phyloP scores from a whole-genome alignment of 2,888 invertebrate species.

The Acleris laterana region DNA sequence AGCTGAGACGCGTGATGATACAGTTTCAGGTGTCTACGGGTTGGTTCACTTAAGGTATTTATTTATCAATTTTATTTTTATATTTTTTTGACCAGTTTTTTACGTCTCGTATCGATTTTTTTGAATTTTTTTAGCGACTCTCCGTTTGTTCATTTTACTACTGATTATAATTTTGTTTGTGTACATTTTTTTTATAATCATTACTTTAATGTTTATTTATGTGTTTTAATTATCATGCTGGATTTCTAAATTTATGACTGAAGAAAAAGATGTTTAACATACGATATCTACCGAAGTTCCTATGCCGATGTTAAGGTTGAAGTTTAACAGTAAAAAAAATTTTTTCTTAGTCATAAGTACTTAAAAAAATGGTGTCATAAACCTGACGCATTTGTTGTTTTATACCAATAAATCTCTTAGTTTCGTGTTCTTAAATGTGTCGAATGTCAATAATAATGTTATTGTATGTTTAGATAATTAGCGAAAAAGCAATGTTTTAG shows the following conservation, averaged over 20 bases:
- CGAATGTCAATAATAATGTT: neutral
- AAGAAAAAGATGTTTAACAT: neutral
- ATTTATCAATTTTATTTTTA: conserved; percentile 6
- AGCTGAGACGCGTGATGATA: conserved; percentile 47
- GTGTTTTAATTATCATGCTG: conserved; percentile 13
- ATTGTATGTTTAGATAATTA: conserved; percentile 21
- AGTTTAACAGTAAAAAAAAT: neutral
- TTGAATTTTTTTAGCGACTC: neutral
- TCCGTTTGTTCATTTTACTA: neutral
- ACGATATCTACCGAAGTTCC: conserved; percentile 27
- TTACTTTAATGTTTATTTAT: neutral
- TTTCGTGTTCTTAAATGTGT: neutral
- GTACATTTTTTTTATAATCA: conserved; percentile 9
- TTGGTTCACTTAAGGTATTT: conserved; percentile 1
- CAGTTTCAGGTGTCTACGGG: neutral
- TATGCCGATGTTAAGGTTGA: conserved; percentile 16
- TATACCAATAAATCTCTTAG: neutral
- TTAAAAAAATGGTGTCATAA: too few relatives aligned
- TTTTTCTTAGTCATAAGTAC: conserved; percentile 12
- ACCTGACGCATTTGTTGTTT: too few relatives aligned
- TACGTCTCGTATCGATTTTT: neutral
- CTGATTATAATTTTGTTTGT: neutral
- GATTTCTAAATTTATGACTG: conserved; percentile 10
- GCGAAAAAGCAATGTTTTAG: conserved; percentile 9
- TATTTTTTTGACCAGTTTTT: conserved; percentile 18